phyloP scores from a whole-genome alignment of 2,113 vertebrate species.

The Empidonax traillii region DNA sequence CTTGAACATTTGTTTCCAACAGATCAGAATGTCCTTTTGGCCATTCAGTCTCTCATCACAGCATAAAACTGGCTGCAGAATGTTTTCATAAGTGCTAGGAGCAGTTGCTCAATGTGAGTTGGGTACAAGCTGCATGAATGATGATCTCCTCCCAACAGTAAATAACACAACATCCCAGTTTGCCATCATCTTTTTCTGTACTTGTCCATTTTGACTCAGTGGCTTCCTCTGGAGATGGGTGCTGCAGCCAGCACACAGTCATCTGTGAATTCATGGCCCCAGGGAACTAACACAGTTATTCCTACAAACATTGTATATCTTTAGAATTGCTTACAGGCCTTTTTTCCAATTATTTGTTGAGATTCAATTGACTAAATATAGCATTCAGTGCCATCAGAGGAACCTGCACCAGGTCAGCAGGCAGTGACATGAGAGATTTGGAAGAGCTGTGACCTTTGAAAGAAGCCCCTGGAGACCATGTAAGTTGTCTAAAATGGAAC shows the following conservation, averaged over 20 bases:
- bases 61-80: background rate
- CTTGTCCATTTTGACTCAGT: background rate
- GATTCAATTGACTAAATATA: background rate
- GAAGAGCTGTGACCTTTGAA: background rate
- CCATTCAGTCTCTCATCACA: background rate
- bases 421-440: background rate
- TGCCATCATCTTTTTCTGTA: background rate
- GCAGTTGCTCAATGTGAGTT: background rate
- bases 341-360: background rate
- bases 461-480: background rate
- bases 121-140: background rate
- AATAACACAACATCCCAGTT: background rate
- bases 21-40: background rate
- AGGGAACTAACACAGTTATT: background rate
- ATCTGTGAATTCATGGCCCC: background rate
- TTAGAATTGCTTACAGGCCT: background rate
- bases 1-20: background rate
- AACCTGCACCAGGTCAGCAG: background rate
- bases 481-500: background rate
- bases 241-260: background rate
- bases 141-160: fast-evolving
- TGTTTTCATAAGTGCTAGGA: background rate
- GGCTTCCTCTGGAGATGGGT: background rate
- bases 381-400: background rate
- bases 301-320: background rate